Conservation (phyloP, 2,888 invertebrate genomes). For the Eupithecia centaureata region DNA sequence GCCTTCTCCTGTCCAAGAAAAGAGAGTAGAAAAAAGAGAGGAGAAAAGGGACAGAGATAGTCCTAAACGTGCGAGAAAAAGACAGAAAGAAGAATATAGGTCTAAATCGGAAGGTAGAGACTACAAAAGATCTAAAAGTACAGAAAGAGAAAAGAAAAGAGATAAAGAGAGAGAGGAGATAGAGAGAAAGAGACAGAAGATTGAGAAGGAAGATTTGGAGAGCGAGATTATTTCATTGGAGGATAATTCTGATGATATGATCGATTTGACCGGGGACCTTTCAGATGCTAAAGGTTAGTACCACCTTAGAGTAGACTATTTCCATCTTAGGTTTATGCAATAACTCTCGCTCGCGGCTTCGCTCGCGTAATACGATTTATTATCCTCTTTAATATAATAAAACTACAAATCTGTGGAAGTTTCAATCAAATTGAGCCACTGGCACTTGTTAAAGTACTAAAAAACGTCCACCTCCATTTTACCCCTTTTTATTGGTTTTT, state of each 20-base stretch:
- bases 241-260: constrained; percentile 81
- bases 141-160: constrained; percentile 51
- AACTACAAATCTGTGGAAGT: no score
- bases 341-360: no score
- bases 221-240: constrained; percentile 75
- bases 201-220: constrained; percentile 61
- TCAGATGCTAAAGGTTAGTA: constrained; percentile 75
- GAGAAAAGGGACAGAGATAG: constrained; percentile 42
- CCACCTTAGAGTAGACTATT: no score
- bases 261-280: constrained; percentile 84
- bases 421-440: no score
- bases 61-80: constrained; percentile 58
- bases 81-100: constrained; percentile 61
- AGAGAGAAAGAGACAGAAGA: constrained; percentile 54
- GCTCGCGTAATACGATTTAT: no score
- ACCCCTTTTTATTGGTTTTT: no score
- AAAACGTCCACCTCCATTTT: no score
- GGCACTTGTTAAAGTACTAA: no score
- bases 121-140: constrained; percentile 47
- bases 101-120: constrained; percentile 64
- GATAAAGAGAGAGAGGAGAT: constrained; percentile 55
- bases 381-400: no score
- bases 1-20: constrained; percentile 24
- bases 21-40: constrained; percentile 19
- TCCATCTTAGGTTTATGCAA: no score